Percentiles rank a stretch among this genome's conserved stretches.
Conservation (phyloP, 2,113 vertebrate species). For the Triplophysa siluroides region DNA sequence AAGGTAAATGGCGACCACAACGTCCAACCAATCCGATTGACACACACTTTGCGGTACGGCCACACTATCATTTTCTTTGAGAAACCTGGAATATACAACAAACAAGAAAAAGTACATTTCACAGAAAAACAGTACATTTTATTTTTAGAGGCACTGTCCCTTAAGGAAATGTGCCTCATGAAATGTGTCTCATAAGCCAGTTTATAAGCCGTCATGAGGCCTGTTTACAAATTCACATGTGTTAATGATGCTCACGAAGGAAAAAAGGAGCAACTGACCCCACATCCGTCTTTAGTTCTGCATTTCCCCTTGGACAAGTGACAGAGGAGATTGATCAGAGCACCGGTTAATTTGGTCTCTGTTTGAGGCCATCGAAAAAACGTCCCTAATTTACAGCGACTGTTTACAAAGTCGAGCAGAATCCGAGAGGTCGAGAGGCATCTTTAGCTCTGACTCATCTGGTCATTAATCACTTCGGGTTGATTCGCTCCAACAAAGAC, state of each 20-base stretch:
- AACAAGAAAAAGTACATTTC: too few species aligned
- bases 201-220: background rate
- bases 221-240: constrained; percentile 6
- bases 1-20: too few species aligned
- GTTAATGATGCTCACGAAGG: background rate
- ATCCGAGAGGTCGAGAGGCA: constrained; percentile 31
- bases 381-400: constrained; percentile 27
- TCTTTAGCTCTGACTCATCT: constrained; percentile 23
- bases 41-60: too few species aligned
- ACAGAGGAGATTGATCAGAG: constrained; percentile 1
- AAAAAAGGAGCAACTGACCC: background rate
- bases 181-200: too few species aligned
- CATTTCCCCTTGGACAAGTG: constrained; percentile 13
- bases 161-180: background rate
- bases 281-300: constrained; percentile 7
- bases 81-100: too few species aligned
- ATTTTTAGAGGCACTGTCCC: background rate
- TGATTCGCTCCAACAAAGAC: constrained; percentile 17
- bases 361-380: constrained; percentile 27
- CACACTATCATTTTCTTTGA: too few species aligned
- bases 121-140: too few species aligned
- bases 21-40: too few species aligned
- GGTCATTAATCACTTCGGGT: constrained; percentile 31
- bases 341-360: constrained; percentile 14
- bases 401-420: constrained; percentile 37